phyloP scores from a whole-genome alignment of 2,888 invertebrate genomes.

The Parnassius apollo region DNA sequence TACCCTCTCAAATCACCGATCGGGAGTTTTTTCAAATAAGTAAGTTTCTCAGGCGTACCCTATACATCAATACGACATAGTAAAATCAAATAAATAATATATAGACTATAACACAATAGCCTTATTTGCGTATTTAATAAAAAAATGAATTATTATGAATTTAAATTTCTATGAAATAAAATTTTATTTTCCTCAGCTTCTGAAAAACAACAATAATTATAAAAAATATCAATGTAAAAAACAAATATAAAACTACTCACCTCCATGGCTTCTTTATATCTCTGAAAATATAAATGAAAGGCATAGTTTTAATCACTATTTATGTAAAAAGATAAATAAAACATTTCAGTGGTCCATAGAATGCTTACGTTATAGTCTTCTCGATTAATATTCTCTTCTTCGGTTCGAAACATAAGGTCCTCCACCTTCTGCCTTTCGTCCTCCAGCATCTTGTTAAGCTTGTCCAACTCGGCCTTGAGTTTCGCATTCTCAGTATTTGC shows the following conservation, averaged over 20 bases:
- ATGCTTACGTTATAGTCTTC: constrained; percentile 91
- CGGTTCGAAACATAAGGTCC: constrained; percentile 94
- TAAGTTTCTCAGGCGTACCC: no score
- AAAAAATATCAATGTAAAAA: not conserved
- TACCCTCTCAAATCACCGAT: no score
- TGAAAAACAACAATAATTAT: no score
- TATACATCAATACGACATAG: no score
- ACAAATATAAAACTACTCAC: constrained; percentile 41
- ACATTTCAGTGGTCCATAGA: not conserved
- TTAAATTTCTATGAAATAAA: no score
- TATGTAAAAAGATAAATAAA: not conserved
- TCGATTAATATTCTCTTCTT: constrained; percentile 94
- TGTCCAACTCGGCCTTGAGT: constrained; percentile 79
- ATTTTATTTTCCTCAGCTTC: no score
- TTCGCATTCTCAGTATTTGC: constrained; percentile 77
- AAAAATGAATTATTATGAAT: no score
- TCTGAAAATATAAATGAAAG: constrained; percentile 59
- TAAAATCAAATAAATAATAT: no score
- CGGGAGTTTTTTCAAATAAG: no score
- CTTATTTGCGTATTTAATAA: no score
- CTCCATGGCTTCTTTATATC: constrained; percentile 75
- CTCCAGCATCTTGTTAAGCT: constrained; percentile 84
- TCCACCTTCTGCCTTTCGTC: constrained; percentile 92
- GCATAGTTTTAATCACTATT: constrained; percentile 1
- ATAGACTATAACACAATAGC: no score